Conservation (phyloP, 2,113 vertebrate genomes). For the Hoplias malabaricus region DNA sequence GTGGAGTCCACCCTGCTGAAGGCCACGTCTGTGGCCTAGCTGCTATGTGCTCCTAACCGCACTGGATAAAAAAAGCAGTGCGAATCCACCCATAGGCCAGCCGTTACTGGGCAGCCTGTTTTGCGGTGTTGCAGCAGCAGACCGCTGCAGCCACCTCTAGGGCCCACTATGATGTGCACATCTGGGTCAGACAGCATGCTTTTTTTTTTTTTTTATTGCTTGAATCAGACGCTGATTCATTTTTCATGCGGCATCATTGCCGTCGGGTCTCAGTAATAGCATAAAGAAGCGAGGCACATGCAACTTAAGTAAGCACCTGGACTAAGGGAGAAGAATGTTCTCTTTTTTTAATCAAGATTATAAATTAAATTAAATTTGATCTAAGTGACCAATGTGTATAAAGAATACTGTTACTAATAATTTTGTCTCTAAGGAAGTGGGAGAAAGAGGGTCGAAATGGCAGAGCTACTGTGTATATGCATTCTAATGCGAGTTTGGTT, state of each 20-base stretch:
- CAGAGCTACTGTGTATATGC: neutral
- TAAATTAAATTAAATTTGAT: neutral
- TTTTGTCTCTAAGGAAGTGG: neutral
- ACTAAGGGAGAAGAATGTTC: neutral
- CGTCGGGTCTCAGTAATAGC: neutral
- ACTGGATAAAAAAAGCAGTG: constrained; percentile 35
- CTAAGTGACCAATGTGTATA: neutral
- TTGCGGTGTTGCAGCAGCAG: neutral
- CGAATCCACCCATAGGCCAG: constrained; percentile 24
- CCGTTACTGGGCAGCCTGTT: neutral
- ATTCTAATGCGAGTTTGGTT: no score
- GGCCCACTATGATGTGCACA: constrained; percentile 32
- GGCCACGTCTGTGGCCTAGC: neutral
- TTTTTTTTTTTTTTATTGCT: no score
- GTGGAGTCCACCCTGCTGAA: neutral
- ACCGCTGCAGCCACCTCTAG: constrained; percentile 8
- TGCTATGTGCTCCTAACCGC: constrained; percentile 16
- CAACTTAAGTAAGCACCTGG: neutral
- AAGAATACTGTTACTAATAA: neutral
- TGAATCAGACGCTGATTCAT: constrained; percentile 7
- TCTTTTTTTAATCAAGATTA: neutral
- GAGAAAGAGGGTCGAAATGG: neutral
- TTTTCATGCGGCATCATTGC: constrained; percentile 24
- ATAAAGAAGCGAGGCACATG: neutral
- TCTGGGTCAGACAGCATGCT: constrained; percentile 38